A percentile compares a stretch with the other conserved stretches of the same genome.
Evolutionary conservation across 2,888 invertebrate species (phyloP).

Genomic region (Tineola bisselliella): DNA sequence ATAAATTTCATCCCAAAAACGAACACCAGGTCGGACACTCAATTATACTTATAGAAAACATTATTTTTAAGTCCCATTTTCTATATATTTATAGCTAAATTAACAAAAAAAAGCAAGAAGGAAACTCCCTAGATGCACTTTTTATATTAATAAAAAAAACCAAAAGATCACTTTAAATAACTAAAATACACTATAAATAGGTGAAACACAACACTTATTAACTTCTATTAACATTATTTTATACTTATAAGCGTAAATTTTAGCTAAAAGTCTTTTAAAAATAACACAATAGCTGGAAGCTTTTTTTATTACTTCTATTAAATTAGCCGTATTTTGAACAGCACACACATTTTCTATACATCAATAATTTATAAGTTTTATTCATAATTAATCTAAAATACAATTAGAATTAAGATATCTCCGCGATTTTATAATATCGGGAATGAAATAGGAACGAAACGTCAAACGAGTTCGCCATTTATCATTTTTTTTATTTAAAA

Average conservation of each 20-base stretch:
- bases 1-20: background rate
- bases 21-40: too few relatives aligned
- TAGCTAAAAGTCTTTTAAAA: background rate
- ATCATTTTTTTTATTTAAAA: slow-evolving; percentile 21
- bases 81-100: too few relatives aligned
- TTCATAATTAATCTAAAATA: slow-evolving; percentile 25
- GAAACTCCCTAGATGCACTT: too few relatives aligned
- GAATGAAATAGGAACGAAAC: slow-evolving; percentile 25
- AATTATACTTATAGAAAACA: too few relatives aligned
- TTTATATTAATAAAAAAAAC: too few relatives aligned
- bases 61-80: too few relatives aligned
- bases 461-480: slow-evolving; percentile 55
- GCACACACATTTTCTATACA: slow-evolving; percentile 3
- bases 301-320: background rate
- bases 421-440: background rate
- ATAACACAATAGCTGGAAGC: background rate
- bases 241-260: background rate
- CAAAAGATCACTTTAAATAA: too few relatives aligned
- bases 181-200: background rate
- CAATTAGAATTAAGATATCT: background rate
- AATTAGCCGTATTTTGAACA: background rate
- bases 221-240: background rate
- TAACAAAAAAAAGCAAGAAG: too few relatives aligned
- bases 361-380: slow-evolving; percentile 31
- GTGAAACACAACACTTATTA: background rate